These are phyloP conservation scores for Drosophila burlai DNA, from an alignment of 1,140 invertebrate species.

Conservation along the genomic window DNA sequence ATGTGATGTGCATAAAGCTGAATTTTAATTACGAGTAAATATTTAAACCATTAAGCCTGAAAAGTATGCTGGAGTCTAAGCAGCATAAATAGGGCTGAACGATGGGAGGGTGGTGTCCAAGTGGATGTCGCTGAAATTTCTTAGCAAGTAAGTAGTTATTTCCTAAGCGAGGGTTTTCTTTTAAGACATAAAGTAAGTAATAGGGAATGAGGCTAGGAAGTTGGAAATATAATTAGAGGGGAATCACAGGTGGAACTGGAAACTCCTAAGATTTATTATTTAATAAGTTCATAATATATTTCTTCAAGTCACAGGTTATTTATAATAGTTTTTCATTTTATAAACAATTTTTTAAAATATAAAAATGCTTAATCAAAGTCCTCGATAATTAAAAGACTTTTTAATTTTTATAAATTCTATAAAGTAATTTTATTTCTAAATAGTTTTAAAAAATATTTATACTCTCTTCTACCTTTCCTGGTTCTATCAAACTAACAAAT, in stretches of 20 bases:
- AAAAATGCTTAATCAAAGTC: too few relatives aligned
- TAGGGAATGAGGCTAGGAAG: neutral
- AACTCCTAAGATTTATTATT: neutral
- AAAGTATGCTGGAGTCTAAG: slow-evolving; percentile 50
- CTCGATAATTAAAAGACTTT: too few relatives aligned
- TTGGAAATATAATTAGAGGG: neutral
- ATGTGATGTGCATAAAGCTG: slow-evolving; percentile 81
- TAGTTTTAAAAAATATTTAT: neutral
- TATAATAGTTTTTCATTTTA: too few relatives aligned
- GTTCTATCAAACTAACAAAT: too few relatives aligned
- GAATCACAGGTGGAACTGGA: neutral
- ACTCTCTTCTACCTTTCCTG: neutral
- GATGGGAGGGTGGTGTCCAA: slow-evolving; percentile 5
- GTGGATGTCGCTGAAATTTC: slow-evolving; percentile 17
- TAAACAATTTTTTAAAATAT: neutral
- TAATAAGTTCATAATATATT: too few relatives aligned
- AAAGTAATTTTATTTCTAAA: neutral
- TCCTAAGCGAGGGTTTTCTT: neutral
- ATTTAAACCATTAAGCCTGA: slow-evolving; percentile 75
- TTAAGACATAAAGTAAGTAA: slow-evolving; percentile 19
- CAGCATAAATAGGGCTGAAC: slow-evolving; percentile 13
- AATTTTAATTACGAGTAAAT: slow-evolving; percentile 83
- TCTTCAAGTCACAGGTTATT: too few relatives aligned
- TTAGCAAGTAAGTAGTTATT: slow-evolving; percentile 17
- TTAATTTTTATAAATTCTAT: too few relatives aligned